Conservation (phyloP, 2,797 vertebrate genomes). For the Pelodytes ibericus region DNA sequence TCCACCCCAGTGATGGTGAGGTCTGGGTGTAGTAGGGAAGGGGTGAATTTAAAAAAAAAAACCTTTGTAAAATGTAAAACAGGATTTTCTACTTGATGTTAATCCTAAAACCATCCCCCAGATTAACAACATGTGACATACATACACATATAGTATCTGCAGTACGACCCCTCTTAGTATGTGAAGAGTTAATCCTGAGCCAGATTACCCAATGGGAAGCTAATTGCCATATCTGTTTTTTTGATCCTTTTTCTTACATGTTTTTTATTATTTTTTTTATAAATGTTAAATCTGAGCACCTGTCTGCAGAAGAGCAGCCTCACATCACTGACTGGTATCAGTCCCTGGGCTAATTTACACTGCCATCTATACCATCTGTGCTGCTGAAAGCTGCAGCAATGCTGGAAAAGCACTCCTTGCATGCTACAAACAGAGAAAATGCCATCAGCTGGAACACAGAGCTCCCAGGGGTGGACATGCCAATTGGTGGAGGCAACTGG, state of each 20-base stretch:
- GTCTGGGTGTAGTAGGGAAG: too few species aligned
- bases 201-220: conserved; percentile 10
- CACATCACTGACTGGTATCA: conserved; percentile 43
- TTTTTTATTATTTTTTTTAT: conserved; percentile 6
- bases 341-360: conserved; percentile 48
- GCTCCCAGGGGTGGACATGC: conserved; percentile 27
- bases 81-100: too few species aligned
- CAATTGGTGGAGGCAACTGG: not conserved
- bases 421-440: conserved; percentile 42
- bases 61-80: too few species aligned
- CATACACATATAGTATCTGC: too few species aligned
- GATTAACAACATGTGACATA: too few species aligned
- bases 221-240: conserved; percentile 44
- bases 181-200: not conserved
- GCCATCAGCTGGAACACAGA: conserved; percentile 34
- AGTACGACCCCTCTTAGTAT: too few species aligned
- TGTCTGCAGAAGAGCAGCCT: conserved; percentile 41
- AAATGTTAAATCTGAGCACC: conserved; percentile 23
- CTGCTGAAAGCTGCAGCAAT: conserved; percentile 49
- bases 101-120: too few species aligned
- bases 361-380: conserved; percentile 50
- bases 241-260: conserved; percentile 1
- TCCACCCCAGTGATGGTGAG: too few species aligned
- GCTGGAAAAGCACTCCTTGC: conserved; percentile 31
- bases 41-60: too few species aligned